Conservation (phyloP, 1,140 invertebrate genomes). For the Ganaspis sp. region DNA sequence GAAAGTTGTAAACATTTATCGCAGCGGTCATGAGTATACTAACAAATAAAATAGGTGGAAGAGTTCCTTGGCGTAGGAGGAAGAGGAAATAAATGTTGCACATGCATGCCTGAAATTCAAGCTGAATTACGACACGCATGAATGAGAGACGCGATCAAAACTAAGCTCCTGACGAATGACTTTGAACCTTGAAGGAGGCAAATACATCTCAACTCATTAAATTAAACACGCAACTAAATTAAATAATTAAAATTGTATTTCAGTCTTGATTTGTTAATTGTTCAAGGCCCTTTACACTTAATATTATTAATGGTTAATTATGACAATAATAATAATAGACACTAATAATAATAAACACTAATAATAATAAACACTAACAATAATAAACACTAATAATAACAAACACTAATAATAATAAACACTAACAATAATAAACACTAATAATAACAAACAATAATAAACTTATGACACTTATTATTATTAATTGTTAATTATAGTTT, state of each 20-base stretch:
- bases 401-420: no score
- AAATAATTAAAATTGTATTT: background rate
- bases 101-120: constrained; percentile 23
- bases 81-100: constrained; percentile 29
- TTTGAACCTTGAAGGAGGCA: constrained; percentile 23
- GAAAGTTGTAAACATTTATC: constrained; percentile 24
- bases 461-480: no score
- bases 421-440: no score
- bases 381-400: no score
- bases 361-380: no score
- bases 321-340: no score
- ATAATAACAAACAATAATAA: no score
- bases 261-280: background rate
- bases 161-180: constrained; percentile 23
- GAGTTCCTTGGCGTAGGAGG: constrained; percentile 26
- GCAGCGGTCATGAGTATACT: background rate
- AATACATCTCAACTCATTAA: background rate
- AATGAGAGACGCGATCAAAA: constrained; percentile 28
- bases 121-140: constrained; percentile 22
- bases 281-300: no score
- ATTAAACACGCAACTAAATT: background rate
- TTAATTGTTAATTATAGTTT: no score
- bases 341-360: no score
- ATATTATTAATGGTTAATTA: no score
- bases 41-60: background rate